phyloP scores from a whole-genome alignment of 2,888 invertebrate species.

The Dendrolimus houi region DNA sequence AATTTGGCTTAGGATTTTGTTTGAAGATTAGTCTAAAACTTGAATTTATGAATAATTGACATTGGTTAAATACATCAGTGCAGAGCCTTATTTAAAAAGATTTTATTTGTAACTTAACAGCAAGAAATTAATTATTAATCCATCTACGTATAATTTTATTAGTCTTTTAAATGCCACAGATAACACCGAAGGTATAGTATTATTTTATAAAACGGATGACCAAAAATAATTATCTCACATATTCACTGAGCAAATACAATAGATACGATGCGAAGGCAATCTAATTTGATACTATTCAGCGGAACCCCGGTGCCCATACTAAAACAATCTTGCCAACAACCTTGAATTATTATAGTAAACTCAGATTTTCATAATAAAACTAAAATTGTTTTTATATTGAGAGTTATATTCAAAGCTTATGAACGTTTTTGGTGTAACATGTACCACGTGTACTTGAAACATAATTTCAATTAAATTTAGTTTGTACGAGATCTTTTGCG shows the following conservation, averaged over 20 bases:
- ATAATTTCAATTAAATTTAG: neutral
- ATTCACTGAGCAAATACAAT: neutral
- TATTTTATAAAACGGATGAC: neutral
- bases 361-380: neutral
- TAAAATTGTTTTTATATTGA: no score
- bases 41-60: no score
- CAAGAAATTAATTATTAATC: no score
- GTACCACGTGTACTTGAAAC: conserved; percentile 2
- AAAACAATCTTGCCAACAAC: neutral
- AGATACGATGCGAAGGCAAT: neutral
- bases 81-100: no score
- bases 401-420: no score
- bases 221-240: neutral
- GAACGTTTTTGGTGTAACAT: neutral
- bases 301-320: neutral
- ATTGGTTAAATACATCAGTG: no score
- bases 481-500: neutral
- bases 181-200: no score
- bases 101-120: no score
- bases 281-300: neutral
- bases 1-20: no score
- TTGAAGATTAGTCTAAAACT: no score
- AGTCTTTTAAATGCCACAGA: no score
- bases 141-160: no score
- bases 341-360: neutral